Conservation (phyloP, 2,797 vertebrate genomes). For the Channallabes apus region DNA sequence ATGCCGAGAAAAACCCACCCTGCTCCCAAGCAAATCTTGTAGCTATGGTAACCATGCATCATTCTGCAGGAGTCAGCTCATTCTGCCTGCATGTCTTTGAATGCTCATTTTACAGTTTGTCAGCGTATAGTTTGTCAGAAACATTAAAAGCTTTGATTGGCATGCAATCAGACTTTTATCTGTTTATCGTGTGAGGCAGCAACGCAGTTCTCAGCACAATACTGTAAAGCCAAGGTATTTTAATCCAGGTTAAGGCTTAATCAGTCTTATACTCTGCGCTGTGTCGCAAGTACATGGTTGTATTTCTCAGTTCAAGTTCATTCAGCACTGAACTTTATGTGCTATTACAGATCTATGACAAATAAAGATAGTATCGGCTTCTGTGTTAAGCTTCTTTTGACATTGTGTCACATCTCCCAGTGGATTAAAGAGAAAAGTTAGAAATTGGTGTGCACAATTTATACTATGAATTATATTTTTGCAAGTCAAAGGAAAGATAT, state of each 20-base stretch:
- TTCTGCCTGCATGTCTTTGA: conserved; percentile 31
- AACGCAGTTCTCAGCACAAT: not conserved
- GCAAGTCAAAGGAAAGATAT: not conserved
- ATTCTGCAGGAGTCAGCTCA: conserved; percentile 52
- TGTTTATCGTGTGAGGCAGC: not conserved
- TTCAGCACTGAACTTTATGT: not conserved
- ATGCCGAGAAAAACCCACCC: conserved; percentile 19
- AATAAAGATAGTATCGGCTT: not conserved
- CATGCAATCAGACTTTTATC: not conserved
- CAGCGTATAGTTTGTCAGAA: conserved; percentile 21
- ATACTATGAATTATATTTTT: no score
- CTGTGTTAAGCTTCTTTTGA: not conserved
- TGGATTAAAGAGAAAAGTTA: not conserved
- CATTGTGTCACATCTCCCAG: not conserved
- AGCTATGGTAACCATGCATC: conserved; percentile 59
- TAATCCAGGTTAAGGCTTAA: not conserved
- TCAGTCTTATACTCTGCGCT: not conserved
- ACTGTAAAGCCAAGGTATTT: not conserved
- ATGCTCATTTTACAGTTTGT: conserved; percentile 32
- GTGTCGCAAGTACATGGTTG: not conserved
- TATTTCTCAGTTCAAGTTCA: not conserved
- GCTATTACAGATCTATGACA: not conserved
- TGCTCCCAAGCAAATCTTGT: conserved; percentile 50
- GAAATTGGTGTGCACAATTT: not conserved
- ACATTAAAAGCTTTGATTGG: conserved; percentile 12